phyloP scores from a whole-genome alignment of 2,797 vertebrate species.

The Microchirus variegatus region DNA sequence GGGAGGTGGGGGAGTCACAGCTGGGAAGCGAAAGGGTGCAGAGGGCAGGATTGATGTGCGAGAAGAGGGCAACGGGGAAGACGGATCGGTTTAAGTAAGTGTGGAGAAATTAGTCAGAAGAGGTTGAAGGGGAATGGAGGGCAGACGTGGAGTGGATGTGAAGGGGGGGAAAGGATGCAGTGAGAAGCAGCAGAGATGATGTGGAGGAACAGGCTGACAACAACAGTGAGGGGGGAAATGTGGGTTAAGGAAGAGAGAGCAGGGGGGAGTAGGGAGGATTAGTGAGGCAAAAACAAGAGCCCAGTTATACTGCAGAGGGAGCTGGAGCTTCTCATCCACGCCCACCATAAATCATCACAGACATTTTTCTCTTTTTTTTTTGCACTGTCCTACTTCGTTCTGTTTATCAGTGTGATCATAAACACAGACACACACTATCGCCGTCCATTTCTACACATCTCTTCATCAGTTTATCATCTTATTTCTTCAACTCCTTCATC shows the following conservation, averaged over 20 bases:
- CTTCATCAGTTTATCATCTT: constrained; percentile 16
- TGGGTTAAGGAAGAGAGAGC: constrained; percentile 49
- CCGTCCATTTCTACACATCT: constrained; percentile 10
- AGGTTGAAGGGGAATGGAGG: constrained; percentile 38
- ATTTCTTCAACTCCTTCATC: neutral
- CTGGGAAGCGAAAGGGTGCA: constrained; percentile 30
- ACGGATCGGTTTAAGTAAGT: constrained; percentile 50
- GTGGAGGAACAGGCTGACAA: constrained; percentile 24
- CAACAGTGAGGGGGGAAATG: constrained; percentile 16
- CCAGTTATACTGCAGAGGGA: constrained; percentile 24
- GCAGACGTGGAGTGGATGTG: constrained; percentile 18
- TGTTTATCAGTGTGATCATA: constrained; percentile 39
- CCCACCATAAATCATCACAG: constrained; percentile 57
- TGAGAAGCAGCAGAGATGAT: constrained; percentile 19
- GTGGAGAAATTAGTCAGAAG: constrained; percentile 18
- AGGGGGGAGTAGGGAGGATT: constrained; percentile 58
- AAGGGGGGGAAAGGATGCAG: neutral
- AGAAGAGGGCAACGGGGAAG: constrained; percentile 24
- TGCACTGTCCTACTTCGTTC: neutral
- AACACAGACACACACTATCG: constrained; percentile 20
- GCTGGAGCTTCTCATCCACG: constrained; percentile 50
- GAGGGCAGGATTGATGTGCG: constrained; percentile 42
- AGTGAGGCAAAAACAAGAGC: constrained; percentile 67
- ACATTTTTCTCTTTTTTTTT: neutral
- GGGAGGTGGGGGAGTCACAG: constrained; percentile 40